phyloP scores from a whole-genome alignment of 1,140 invertebrate species.

The Idris sp. region DNA sequence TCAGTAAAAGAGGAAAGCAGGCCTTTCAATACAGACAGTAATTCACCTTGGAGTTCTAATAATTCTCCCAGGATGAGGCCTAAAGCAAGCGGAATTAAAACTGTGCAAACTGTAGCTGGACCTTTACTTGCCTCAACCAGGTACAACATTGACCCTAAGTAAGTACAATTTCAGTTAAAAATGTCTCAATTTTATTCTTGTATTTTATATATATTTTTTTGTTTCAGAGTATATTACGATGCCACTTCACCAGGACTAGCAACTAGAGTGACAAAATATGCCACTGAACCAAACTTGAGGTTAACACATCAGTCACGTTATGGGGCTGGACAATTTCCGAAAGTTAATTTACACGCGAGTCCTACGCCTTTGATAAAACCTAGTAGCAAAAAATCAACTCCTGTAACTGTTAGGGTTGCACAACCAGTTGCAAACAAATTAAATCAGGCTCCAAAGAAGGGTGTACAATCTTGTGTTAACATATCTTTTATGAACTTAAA shows the following conservation, averaged over 20 bases:
- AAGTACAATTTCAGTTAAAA: constrained; percentile 11
- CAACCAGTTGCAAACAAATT: constrained; percentile 68
- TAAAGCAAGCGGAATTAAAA: constrained; percentile 64
- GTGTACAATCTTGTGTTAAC: too few species aligned
- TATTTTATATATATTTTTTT: too few species aligned
- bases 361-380: constrained; percentile 71
- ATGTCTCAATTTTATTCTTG: constrained; percentile 3
- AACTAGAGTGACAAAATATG: constrained; percentile 73
- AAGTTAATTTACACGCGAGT: constrained; percentile 72
- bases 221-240: constrained; percentile 70
- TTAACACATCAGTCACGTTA: constrained; percentile 74
- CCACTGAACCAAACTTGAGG: constrained; percentile 70
- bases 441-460: constrained; percentile 66
- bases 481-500: too few species aligned
- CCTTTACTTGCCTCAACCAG: constrained; percentile 73
- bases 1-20: constrained; percentile 53
- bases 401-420: constrained; percentile 73
- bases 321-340: constrained; percentile 73
- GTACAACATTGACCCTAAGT: constrained; percentile 77
- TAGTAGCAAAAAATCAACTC: constrained; percentile 65
- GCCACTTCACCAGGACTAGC: constrained; percentile 74
- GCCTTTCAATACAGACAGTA: constrained; percentile 59
- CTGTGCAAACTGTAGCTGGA: constrained; percentile 70
- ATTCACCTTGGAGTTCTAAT: constrained; percentile 69
- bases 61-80: constrained; percentile 68